Evolutionary conservation across 2,113 vertebrate species (phyloP).

Genomic region (Pollachius pollachius): DNA sequence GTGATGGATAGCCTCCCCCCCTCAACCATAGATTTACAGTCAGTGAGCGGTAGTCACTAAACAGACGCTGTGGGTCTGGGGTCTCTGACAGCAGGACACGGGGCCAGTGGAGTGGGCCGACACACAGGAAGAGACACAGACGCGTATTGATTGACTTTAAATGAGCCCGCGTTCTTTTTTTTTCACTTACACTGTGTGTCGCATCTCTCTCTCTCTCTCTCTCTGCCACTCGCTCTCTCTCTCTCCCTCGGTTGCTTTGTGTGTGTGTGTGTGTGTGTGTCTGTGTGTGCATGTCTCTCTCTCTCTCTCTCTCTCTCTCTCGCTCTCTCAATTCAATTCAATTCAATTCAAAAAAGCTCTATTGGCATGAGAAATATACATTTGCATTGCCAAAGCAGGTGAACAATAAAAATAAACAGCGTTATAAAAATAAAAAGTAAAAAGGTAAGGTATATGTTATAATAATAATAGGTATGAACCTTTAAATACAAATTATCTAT

Average conservation of each 20-base stretch:
- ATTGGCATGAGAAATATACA: too few relatives aligned
- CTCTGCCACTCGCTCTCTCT: neutral
- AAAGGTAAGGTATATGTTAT: too few relatives aligned
- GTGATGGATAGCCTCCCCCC: conserved; percentile 33
- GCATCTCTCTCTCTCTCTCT: conserved; percentile 6
- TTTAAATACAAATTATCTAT: too few relatives aligned
- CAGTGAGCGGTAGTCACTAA: conserved; percentile 39
- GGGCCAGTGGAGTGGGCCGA: conserved; percentile 51
- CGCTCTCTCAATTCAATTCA: too few relatives aligned
- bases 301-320: neutral
- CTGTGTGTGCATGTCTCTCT: neutral
- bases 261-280: too few relatives aligned
- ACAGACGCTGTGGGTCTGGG: conserved; percentile 45
- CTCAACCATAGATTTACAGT: conserved; percentile 54
- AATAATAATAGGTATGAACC: too few relatives aligned
- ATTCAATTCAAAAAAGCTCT: too few relatives aligned
- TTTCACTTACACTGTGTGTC: neutral
- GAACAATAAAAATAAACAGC: too few relatives aligned
- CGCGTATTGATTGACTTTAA: conserved; percentile 86
- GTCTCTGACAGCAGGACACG: conserved; percentile 52
- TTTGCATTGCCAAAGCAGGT: too few relatives aligned
- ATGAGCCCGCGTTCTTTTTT: conserved; percentile 75
- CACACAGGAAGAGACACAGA: conserved; percentile 83
- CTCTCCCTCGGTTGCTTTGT: neutral
- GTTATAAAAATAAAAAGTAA: too few relatives aligned